Conservation (phyloP, 2,888 invertebrate species). For the Ochropleura plecta region DNA sequence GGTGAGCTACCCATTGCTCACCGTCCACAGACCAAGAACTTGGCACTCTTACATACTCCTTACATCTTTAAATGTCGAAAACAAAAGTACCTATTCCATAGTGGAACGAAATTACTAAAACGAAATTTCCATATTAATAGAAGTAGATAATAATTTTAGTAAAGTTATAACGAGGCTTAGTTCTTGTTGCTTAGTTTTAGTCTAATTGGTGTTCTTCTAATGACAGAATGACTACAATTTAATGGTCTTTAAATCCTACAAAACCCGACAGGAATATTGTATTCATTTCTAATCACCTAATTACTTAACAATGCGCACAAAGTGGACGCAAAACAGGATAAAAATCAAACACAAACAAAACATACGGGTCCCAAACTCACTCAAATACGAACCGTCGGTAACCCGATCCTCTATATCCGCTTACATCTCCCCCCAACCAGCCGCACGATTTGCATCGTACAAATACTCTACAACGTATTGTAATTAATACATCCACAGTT, state of each 20-base stretch:
- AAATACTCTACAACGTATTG: slow-evolving; percentile 76
- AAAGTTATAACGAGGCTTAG: slow-evolving; percentile 1
- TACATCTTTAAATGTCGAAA: too few relatives aligned
- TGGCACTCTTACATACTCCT: too few relatives aligned
- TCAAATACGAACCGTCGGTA: slow-evolving; percentile 48
- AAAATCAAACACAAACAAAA: slow-evolving; percentile 36
- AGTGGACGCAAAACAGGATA: slow-evolving; percentile 6
- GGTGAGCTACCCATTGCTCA: too few relatives aligned
- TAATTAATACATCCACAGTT: slow-evolving; percentile 73
- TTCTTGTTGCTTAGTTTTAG: neutral
- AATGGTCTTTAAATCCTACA: slow-evolving; percentile 20
- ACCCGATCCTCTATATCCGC: slow-evolving; percentile 61
- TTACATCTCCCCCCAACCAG: slow-evolving; percentile 55
- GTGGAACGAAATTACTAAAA: too few relatives aligned
- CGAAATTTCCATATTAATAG: too few relatives aligned
- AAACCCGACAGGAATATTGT: neutral
- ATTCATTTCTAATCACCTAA: slow-evolving; percentile 6
- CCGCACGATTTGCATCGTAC: slow-evolving; percentile 70
- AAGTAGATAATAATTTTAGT: neutral
- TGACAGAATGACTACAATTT: neutral
- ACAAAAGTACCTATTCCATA: too few relatives aligned
- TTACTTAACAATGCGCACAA: neutral
- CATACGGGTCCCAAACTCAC: slow-evolving; percentile 61
- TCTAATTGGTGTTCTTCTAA: slow-evolving; percentile 17
- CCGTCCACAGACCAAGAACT: too few relatives aligned